Percentiles rank a stretch among this genome's conserved stretches.
Conservation (phyloP, 2,888 invertebrate genomes). For the Buathra laborator region DNA sequence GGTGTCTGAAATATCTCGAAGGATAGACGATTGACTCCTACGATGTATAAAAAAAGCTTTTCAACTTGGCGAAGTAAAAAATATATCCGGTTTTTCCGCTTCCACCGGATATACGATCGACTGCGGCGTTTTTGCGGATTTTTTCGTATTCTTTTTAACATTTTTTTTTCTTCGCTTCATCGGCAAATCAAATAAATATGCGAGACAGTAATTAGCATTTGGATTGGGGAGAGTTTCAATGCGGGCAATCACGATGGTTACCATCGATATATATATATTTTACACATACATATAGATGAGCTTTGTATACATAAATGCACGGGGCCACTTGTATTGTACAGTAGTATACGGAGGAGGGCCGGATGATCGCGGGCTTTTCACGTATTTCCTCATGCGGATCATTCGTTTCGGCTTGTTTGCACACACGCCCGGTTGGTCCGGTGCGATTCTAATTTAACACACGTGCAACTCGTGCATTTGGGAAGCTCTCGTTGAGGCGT, state of each 20-base stretch:
- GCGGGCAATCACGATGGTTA: constrained; percentile 8
- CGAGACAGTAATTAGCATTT: constrained; percentile 26
- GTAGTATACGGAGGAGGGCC: constrained; percentile 47
- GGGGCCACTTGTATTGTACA: background rate
- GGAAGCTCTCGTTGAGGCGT: constrained; percentile 38
- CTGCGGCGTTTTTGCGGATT: background rate
- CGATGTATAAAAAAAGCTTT: background rate
- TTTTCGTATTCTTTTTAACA: background rate
- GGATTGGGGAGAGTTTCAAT: background rate
- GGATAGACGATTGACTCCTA: background rate
- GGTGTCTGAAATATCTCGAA: background rate
- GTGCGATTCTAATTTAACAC: constrained; percentile 75
- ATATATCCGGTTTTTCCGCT: background rate
- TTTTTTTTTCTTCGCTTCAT: background rate
- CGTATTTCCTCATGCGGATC: constrained; percentile 73
- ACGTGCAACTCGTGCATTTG: constrained; percentile 60
- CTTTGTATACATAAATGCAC: constrained; percentile 5
- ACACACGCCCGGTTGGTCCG: constrained; percentile 62
- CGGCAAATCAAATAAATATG: background rate
- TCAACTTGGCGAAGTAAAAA: background rate
- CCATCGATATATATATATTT: background rate
- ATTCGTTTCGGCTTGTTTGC: constrained; percentile 76
- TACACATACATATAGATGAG: background rate
- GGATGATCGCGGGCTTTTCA: constrained; percentile 67
- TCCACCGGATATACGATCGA: background rate